Evolutionary conservation across 1,140 invertebrate species (phyloP), one percentile per base, ranked within the genome.

Genomic region (Aphaenogaster ashmeadi): DNA sequence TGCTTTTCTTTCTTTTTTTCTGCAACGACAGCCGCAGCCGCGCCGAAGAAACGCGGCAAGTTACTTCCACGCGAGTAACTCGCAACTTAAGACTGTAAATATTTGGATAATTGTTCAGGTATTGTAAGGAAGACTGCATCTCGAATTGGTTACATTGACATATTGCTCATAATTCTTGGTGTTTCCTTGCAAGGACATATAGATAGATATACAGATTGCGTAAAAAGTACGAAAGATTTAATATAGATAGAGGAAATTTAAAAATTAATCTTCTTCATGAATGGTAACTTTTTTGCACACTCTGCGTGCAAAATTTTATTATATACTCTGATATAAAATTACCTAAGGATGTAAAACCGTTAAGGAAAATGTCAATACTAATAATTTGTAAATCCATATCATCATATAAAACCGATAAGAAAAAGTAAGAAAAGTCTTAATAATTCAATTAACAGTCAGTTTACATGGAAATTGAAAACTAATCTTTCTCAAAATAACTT

Each of bases 21-120:
- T 36, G 27, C 58, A 47, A 79, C 27, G 41, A 6, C 21, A 18
- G 44, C 56, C 56, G 58, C 54, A n/a, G 27, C 18, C 21, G 56
- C 71, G 18, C 47, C 47, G 18, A 52, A 54, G 47, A 52, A 74
- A 54, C 71, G 71, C 33, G 47, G 8, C 36, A 75, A 60, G 13
- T 77, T 60, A 60, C 54, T 77, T 47, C 9, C 58, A 41, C 33
- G 56, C 27, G 18, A 79, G 7, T 33, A 62, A 78, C 56, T 78
- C 33, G 52, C 36, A 56, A 77, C 60, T 79, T 50, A 54, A 21
- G 21, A 21, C 21, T 41, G 36, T 56, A 81, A 54, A 71, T 71
- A 56, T 71, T 69, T 69, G 36, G 15, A 67, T 80, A 50, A 44
- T 66, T 50, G 41, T 79, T 79, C 18, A 15, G 71, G 4, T 56